Conservation (phyloP, 2,113 vertebrate genomes). For the Rostratula benghalensis region DNA sequence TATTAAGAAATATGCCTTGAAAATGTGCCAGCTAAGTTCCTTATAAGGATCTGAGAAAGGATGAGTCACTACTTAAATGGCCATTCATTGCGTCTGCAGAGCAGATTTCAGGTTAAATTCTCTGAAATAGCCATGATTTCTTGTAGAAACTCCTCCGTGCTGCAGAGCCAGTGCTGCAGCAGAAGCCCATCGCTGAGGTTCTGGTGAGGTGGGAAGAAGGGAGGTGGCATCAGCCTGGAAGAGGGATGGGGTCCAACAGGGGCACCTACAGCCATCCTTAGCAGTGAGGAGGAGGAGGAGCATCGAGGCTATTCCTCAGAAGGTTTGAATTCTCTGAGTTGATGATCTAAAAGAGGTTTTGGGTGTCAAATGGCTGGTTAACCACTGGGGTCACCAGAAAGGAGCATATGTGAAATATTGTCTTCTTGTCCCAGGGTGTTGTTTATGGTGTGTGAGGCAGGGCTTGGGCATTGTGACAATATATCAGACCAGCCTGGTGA, state of each 20-base stretch:
- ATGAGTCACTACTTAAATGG: conserved; percentile 26
- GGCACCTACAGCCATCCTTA: not conserved
- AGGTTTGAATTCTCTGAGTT: not conserved
- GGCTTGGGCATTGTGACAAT: fast-evolving
- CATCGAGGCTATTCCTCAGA: not conserved
- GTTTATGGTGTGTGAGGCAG: not conserved
- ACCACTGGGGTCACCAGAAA: fast-evolving
- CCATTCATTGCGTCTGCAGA: not conserved
- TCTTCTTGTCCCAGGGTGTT: fast-evolving
- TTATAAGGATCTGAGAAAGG: conserved; percentile 13
- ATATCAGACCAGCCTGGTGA: not conserved
- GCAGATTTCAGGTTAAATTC: not conserved
- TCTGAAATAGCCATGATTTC: not conserved
- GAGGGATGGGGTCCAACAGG: not conserved
- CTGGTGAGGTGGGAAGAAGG: not conserved
- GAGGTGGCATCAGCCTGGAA: not conserved
- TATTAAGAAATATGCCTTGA: conserved; percentile 7
- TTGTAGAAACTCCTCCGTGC: not conserved
- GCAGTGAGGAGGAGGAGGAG: not conserved
- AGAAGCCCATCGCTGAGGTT: not conserved
- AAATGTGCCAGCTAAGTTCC: not conserved
- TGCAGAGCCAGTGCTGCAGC: not conserved
- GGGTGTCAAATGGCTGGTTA: not conserved
- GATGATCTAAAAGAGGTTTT: not conserved
- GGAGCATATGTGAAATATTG: fast-evolving